Evolutionary conservation across 1,140 invertebrate genomes (phyloP).

Genomic region (Zaprionus africanus): DNA sequence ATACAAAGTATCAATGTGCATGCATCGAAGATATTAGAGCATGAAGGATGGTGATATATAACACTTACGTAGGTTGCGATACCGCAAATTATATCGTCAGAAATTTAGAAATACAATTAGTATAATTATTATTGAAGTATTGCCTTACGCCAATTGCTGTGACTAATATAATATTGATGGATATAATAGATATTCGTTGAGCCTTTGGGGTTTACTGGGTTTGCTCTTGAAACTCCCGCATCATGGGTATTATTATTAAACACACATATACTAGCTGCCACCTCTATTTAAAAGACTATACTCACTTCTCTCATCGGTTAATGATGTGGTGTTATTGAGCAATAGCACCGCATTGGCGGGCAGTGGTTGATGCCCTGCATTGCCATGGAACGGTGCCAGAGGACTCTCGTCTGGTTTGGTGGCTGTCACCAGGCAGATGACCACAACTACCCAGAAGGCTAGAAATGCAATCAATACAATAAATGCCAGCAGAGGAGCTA

Average conservation of each 20-base stretch:
- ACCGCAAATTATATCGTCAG: slow-evolving; percentile 12
- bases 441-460: slow-evolving; percentile 92
- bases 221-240: background rate
- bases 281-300: background rate
- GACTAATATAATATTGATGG: background rate
- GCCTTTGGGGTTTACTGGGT: background rate
- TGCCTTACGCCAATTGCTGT: background rate
- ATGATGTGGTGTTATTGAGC: slow-evolving; percentile 37
- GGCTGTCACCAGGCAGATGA: slow-evolving; percentile 88
- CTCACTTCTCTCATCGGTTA: slow-evolving; percentile 65
- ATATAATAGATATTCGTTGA: slow-evolving; percentile 2
- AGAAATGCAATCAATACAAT: slow-evolving; percentile 91
- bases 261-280: background rate
- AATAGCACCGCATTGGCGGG: slow-evolving; percentile 46
- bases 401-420: slow-evolving; percentile 85
- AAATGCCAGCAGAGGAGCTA: slow-evolving; percentile 95
- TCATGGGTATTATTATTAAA: background rate
- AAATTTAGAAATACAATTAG: slow-evolving; percentile 33
- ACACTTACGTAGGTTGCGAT: slow-evolving; percentile 51
- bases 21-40: background rate
- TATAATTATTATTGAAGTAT: slow-evolving; percentile 34
- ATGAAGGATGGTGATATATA: slow-evolving; percentile 25
- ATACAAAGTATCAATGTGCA: slow-evolving; percentile 41
- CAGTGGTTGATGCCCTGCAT: slow-evolving; percentile 30
- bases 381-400: slow-evolving; percentile 72